Base-by-base conservation (phyloP, 2,113 vertebrate genomes). In the Tretioscincus oriximinensis region DNA sequence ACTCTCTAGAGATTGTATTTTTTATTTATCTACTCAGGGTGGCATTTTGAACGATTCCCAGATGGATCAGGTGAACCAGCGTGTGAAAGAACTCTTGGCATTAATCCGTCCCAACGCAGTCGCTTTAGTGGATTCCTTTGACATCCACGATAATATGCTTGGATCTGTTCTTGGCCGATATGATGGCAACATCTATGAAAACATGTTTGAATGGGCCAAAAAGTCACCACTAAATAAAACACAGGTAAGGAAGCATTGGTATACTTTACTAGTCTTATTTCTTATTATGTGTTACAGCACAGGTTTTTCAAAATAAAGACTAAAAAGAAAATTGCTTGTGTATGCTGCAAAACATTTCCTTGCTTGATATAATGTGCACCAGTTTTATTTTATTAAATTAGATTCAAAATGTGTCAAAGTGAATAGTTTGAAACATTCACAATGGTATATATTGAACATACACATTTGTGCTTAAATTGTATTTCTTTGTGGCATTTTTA, bases 191-290 rank as follows among this genome's bases (percentile, higher is more conserved):
- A 95, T 99, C 74, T 99, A 99, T 0, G 98, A 99, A 88, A 93
- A 97, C 91, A 91, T 99, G 97, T 99, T 99, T 54, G 97, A 97
- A 73, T 99, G 98, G 98, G 97, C 98, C 82, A 97, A 96, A 89
- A 94, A 90, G 54, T 99, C 98, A 0, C 98, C 98, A 0, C 93
- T 99, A 14, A 99, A 99, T 88, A 91, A 95, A 90, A 94, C 96
- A 58, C 93, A 99, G 98, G 98, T 98, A 80, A 91, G 81, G 49
- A 60, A 75, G 86, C 64, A 24, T 0, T 41, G 9, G 26, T 60
- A 47, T 9, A 24, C 12, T 16, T 58, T 12, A 26, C 16, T 0
- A 0, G 0, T 0, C 41, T 1, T 28, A 28, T 76, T 45, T 26
- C 9, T 9, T 72, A 12, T 6, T 21, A 6, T 75, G 28, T 12